Conservation (phyloP, 1,140 invertebrate species). For the Latrodectus geometricus region DNA sequence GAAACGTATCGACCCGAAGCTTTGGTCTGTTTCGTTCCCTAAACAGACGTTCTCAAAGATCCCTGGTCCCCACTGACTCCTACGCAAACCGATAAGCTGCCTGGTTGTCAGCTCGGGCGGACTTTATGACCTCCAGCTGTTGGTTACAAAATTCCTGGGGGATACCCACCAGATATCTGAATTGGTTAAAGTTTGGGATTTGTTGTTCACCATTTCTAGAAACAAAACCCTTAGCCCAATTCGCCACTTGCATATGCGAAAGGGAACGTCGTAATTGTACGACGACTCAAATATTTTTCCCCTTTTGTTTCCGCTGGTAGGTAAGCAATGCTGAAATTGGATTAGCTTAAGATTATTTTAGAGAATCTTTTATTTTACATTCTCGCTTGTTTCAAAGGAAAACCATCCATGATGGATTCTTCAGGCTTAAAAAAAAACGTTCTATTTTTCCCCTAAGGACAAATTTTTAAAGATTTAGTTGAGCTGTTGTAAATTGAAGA, state of each 20-base stretch:
- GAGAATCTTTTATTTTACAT: too few relatives aligned
- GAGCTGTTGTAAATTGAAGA: too few relatives aligned
- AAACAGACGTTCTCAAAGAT: conserved; percentile 60
- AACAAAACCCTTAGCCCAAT: neutral
- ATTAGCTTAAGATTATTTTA: neutral
- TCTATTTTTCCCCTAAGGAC: too few relatives aligned
- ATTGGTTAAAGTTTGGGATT: conserved; percentile 39
- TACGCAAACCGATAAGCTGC: conserved; percentile 55
- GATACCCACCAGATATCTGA: conserved; percentile 23
- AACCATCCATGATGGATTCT: too few relatives aligned
- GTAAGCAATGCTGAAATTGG: neutral
- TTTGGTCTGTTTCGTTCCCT: conserved; percentile 40
- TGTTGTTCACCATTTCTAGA: conserved; percentile 2
- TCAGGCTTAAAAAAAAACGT: too few relatives aligned
- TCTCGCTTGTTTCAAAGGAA: too few relatives aligned
- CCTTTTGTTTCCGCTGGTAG: neutral
- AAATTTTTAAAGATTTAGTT: too few relatives aligned
- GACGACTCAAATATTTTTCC: neutral
- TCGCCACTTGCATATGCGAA: neutral
- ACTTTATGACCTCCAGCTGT: conserved; percentile 54
- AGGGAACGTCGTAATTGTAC: conserved; percentile 1
- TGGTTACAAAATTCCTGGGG: conserved; percentile 33
- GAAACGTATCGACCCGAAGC: conserved; percentile 49
- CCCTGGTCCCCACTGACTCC: conserved; percentile 39
- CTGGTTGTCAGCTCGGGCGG: conserved; percentile 20